Evolutionary conservation across 2,797 vertebrate species (phyloP).

Genomic region (Toxotes lorentzi): DNA sequence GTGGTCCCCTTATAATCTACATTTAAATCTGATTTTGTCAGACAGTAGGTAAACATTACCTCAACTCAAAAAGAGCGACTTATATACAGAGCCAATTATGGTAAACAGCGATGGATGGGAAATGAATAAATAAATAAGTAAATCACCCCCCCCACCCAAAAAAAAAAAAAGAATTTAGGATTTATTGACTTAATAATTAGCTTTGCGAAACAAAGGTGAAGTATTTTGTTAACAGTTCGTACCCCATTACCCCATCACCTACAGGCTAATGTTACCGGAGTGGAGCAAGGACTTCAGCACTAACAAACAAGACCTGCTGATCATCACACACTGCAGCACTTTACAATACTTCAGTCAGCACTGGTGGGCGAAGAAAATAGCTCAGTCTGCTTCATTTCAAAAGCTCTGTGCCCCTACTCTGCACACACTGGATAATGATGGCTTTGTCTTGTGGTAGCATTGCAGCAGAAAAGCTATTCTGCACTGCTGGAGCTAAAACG

Average conservation of each 20-base stretch:
- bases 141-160: no score
- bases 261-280: background rate
- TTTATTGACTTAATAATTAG: background rate
- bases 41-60: background rate
- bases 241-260: background rate
- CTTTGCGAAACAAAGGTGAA: no score
- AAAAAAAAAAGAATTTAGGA: background rate
- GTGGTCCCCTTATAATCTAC: background rate
- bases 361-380: background rate
- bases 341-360: background rate
- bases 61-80: background rate
- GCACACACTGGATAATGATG: background rate
- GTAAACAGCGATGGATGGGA: no score
- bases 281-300: background rate
- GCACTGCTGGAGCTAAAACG: no score
- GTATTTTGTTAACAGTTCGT: no score
- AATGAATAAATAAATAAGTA: background rate
- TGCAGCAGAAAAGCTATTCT: background rate
- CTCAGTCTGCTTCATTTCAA: background rate
- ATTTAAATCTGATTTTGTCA: background rate
- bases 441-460: background rate
- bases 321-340: background rate
- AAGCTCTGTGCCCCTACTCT: background rate
- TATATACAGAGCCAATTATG: background rate
- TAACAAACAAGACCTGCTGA: background rate